These are phyloP conservation scores for Perizoma affinitatum DNA, from an alignment of 2,888 invertebrate genomes.

Conservation along the genomic window DNA sequence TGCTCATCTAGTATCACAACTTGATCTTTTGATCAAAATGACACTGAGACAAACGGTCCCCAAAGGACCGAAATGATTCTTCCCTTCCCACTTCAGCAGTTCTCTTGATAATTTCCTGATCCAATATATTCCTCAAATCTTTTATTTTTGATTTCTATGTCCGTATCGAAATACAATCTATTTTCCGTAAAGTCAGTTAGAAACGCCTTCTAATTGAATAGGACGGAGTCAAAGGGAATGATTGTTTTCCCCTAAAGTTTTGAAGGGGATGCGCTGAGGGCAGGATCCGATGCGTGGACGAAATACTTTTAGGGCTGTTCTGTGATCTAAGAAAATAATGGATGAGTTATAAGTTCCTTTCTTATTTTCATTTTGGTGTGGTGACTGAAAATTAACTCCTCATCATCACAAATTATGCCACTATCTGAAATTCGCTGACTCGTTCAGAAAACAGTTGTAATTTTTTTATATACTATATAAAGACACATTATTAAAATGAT, in stretches of 20 bases:
- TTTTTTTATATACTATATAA: too few relatives aligned
- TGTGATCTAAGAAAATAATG: constrained; percentile 41
- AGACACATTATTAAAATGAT: too few relatives aligned
- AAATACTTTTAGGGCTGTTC: constrained; percentile 68
- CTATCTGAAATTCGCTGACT: too few relatives aligned
- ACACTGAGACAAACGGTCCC: too few relatives aligned
- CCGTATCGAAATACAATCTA: constrained; percentile 43
- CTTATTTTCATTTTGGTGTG: too few relatives aligned
- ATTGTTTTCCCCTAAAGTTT: constrained; percentile 76
- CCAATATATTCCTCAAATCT: constrained; percentile 26
- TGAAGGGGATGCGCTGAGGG: constrained; percentile 72
- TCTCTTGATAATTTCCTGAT: neutral
- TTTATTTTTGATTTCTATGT: constrained; percentile 35
- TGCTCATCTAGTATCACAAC: too few relatives aligned
- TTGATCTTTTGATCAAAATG: too few relatives aligned
- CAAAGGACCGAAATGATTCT: neutral
- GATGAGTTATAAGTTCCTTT: constrained; percentile 14
- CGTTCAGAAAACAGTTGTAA: too few relatives aligned
- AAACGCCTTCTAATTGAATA: constrained; percentile 82
- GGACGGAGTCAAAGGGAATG: constrained; percentile 82
- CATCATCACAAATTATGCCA: too few relatives aligned
- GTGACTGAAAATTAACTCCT: too few relatives aligned
- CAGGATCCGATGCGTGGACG: constrained; percentile 74
- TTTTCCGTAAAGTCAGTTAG: constrained; percentile 68
- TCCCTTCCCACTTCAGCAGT: constrained; percentile 3